Percentiles rank a stretch among this genome's conserved stretches.
These are phyloP conservation scores for Platycheirus rosarum DNA, from an alignment of 2,888 invertebrate species.

Conservation along the genomic window DNA sequence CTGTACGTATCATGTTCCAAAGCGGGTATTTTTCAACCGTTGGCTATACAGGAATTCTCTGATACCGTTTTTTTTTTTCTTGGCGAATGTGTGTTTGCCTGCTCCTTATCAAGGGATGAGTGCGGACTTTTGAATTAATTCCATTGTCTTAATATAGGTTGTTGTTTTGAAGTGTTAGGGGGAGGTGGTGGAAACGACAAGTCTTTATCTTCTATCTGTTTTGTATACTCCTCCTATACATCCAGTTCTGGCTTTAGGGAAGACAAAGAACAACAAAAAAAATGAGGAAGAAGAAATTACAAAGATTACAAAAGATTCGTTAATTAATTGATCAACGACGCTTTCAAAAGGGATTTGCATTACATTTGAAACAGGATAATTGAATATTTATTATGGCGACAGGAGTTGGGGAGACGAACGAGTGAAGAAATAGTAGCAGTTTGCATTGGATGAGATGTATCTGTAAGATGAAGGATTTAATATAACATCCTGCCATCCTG, in stretches of 20 bases:
- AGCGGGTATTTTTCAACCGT: conserved; percentile 61
- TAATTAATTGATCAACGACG: conserved; percentile 74
- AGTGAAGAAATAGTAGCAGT: conserved; percentile 31
- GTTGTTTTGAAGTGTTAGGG: conserved; percentile 69
- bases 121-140: conserved; percentile 72
- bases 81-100: neutral
- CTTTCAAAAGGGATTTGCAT: conserved; percentile 74
- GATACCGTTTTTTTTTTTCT: conserved; percentile 23
- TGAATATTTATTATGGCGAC: conserved; percentile 76
- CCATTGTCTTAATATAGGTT: conserved; percentile 74
- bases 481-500: conserved; percentile 24
- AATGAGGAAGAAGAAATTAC: conserved; percentile 25
- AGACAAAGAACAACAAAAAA: conserved; percentile 27
- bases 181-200: conserved; percentile 37
- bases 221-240: conserved; percentile 4
- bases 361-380: conserved; percentile 75
- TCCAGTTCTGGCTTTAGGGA: neutral
- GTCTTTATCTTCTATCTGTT: conserved; percentile 27
- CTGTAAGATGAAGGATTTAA: conserved; percentile 57
- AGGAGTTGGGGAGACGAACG: neutral
- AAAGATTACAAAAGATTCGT: conserved; percentile 73
- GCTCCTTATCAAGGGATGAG: conserved; percentile 52
- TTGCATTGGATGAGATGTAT: conserved; percentile 48
- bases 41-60: conserved; percentile 59
- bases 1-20: conserved; percentile 48